These are phyloP conservation scores for Nycticryphes semicollaris DNA, from an alignment of 2,113 vertebrate genomes.

Conservation along the genomic window DNA sequence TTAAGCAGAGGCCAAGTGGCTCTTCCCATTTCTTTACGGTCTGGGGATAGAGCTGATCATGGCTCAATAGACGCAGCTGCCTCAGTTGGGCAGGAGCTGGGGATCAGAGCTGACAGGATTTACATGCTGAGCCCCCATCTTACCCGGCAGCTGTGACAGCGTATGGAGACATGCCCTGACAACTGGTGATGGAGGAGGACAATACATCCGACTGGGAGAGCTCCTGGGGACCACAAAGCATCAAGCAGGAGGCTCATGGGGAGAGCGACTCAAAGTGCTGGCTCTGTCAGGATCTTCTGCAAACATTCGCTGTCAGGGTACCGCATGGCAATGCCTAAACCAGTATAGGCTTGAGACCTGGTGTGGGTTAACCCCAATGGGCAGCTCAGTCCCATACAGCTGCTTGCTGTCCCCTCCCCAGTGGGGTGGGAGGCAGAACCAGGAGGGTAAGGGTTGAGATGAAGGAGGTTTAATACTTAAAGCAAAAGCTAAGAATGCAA, in stretches of 20 bases:
- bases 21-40: conserved; percentile 4
- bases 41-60: neutral
- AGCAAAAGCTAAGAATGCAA: neutral
- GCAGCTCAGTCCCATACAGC: neutral
- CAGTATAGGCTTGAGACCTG: neutral
- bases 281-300: neutral
- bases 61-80: conserved; percentile 38
- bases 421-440: rapidly evolving
- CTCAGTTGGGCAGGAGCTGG: neutral
- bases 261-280: neutral
- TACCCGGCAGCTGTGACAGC: rapidly evolving
- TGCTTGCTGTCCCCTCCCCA: rapidly evolving
- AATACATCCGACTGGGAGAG: neutral
- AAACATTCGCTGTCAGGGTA: rapidly evolving
- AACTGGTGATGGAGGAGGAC: neutral
- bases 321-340: neutral
- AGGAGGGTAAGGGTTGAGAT: neutral
- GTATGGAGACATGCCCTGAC: neutral
- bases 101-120: neutral
- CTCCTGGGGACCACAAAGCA: neutral
- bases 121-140: neutral
- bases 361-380: neutral
- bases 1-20: neutral
- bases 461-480: neutral
- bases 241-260: neutral